Evolutionary conservation across 2,797 vertebrate species (phyloP).

Genomic region (Macropus fuliginosus): DNA sequence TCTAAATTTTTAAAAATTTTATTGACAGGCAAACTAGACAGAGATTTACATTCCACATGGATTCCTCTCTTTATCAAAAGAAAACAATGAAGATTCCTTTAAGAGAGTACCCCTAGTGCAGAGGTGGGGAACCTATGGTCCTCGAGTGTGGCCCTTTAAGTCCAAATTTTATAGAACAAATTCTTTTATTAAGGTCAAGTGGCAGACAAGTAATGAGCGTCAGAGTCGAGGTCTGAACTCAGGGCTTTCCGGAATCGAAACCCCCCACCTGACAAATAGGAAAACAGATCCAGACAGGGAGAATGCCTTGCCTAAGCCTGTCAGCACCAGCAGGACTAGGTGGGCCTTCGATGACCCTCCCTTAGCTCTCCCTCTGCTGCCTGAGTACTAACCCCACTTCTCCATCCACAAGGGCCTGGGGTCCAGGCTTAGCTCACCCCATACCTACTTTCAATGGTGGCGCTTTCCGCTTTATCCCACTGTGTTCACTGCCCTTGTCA

Average conservation of each 20-base stretch:
- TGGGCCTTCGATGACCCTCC: accelerated
- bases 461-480: conserved; percentile 90
- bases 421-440: background rate
- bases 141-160: too few species aligned
- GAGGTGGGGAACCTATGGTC: too few species aligned
- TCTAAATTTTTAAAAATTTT: background rate
- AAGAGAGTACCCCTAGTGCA: background rate
- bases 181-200: background rate
- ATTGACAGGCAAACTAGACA: background rate
- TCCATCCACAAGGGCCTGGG: background rate
- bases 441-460: conserved; percentile 88
- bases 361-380: background rate
- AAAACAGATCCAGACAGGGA: background rate
- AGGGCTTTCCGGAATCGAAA: background rate
- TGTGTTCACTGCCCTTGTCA: conserved; percentile 91
- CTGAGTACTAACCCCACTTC: background rate
- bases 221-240: background rate
- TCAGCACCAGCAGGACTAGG: background rate
- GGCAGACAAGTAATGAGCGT: background rate
- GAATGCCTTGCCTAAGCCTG: background rate
- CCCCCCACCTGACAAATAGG: background rate
- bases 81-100: background rate
- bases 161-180: too few species aligned
- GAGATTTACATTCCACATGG: background rate
- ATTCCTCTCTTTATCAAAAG: background rate